Base-by-base conservation (phyloP, 2,797 vertebrate species). In the Amazonetta brasiliensis region DNA sequence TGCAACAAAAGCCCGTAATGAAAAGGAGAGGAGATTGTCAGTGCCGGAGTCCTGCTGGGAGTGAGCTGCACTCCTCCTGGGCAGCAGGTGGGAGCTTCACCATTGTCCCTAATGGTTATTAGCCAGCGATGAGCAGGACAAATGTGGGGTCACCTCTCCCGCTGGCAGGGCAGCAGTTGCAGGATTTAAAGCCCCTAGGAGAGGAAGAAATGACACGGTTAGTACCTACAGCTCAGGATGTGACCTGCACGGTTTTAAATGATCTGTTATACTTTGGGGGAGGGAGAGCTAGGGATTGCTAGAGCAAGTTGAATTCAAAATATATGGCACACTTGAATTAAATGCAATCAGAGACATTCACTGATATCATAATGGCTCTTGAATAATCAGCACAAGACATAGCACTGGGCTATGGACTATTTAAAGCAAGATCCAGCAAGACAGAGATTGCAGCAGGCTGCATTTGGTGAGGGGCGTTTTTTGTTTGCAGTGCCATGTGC, bases 1-100 rank as follows among this genome's bases (percentile, higher is more conserved):
- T 92, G 82, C 7, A 31, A 86, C 89, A 94, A 93, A 94, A 92
- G 95, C 55, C 81, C 25, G 58, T 85, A 93, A 95, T 97, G 95
- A 96, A 95, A 96, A 97, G 95, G 79, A 84, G 90, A 96, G 95
- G 92, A 93, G 95, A 96, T 97, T 96, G 95, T 92, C 94, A 96
- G 97, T 55, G 15, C 84, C 33, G 89, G 84, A 82, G 35, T 92
- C 98, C 98, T 90, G 95, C 95, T 89, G 97, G 92, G 98, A 87
- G 96, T 17, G 96, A 97, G 97, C 97, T 95, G 97, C 89, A 31
- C 71, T 97, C 97, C 96, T 98, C 88, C 96, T 95, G 97, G 98
- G 98, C 97, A 98, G 99, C 99, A 99, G 99, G 99, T 99, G 99
- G 98, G 98, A 98, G 97, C 97, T 92, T 91, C 86, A 91, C 90